Conservation (phyloP, 2,797 vertebrate species). For the Artibeus lituratus region DNA sequence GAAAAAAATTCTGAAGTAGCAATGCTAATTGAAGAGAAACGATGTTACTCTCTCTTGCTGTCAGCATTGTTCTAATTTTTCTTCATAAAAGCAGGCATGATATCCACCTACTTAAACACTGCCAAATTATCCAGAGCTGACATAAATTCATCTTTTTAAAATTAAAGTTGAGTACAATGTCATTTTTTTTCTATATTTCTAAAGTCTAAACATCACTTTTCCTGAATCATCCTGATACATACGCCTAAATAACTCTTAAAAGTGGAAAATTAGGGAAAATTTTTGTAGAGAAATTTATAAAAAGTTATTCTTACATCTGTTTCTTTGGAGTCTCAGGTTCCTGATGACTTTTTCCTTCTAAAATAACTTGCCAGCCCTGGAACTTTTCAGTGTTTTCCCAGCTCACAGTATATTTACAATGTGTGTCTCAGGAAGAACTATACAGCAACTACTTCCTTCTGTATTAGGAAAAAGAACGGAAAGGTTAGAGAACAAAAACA, state of each 20-base stretch:
- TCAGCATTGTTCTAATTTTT: background rate
- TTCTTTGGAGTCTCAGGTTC: constrained; percentile 57
- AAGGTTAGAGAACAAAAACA: constrained; percentile 2
- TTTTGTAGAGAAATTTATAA: constrained; percentile 59
- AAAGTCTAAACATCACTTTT: background rate
- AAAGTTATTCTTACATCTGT: constrained; percentile 68
- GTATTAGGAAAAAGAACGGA: background rate
- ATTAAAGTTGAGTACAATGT: background rate
- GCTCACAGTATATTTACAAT: constrained; percentile 67
- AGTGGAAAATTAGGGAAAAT: constrained; percentile 55
- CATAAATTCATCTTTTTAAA: constrained; percentile 37
- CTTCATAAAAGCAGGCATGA: constrained; percentile 7
- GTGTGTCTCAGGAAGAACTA: constrained; percentile 29
- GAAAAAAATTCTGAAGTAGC: constrained; percentile 1
- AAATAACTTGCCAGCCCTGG: constrained; percentile 60
- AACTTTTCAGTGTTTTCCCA: constrained; percentile 37
- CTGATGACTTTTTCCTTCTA: constrained; percentile 68
- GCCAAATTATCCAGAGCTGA: background rate
- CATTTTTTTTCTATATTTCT: background rate
- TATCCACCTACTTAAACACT: background rate
- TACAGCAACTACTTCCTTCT: constrained; percentile 45
- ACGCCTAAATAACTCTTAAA: constrained; percentile 61
- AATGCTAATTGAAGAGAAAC: background rate
- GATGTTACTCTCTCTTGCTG: constrained; percentile 26
- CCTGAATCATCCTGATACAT: background rate